phyloP scores from a whole-genome alignment of 2,888 invertebrate species.

The Euzophera pinguis region DNA sequence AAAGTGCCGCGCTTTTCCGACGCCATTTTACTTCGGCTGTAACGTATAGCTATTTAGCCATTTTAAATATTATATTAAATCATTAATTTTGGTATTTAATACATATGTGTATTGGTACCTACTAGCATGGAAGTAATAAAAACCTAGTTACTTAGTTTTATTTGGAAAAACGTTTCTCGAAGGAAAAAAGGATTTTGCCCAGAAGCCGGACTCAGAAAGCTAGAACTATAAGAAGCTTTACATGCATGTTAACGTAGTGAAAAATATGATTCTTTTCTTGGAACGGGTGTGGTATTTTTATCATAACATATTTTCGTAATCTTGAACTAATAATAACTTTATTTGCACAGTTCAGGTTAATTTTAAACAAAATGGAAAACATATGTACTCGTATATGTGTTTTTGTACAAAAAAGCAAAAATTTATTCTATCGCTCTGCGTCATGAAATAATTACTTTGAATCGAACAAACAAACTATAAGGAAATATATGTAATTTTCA shows the following conservation, averaged over 20 bases:
- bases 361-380: background rate
- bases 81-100: background rate
- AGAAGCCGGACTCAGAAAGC: too few relatives aligned
- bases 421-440: background rate
- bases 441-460: background rate
- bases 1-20: conserved; percentile 77
- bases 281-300: too few relatives aligned
- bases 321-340: too few relatives aligned
- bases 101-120: background rate
- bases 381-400: background rate
- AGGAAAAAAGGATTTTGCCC: too few relatives aligned
- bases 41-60: background rate
- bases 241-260: too few relatives aligned
- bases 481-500: too few relatives aligned
- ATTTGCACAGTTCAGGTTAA: background rate
- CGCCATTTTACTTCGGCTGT: conserved; percentile 56
- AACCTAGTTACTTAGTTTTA: too few relatives aligned
- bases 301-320: too few relatives aligned
- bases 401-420: background rate
- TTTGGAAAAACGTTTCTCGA: too few relatives aligned
- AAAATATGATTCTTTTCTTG: too few relatives aligned
- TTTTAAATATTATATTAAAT: background rate
- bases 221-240: too few relatives aligned
- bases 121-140: too few relatives aligned
- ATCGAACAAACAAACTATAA: background rate